Evolutionary conservation across 2,797 vertebrate genomes (phyloP).

Genomic region (Urophycis tenuis): DNA sequence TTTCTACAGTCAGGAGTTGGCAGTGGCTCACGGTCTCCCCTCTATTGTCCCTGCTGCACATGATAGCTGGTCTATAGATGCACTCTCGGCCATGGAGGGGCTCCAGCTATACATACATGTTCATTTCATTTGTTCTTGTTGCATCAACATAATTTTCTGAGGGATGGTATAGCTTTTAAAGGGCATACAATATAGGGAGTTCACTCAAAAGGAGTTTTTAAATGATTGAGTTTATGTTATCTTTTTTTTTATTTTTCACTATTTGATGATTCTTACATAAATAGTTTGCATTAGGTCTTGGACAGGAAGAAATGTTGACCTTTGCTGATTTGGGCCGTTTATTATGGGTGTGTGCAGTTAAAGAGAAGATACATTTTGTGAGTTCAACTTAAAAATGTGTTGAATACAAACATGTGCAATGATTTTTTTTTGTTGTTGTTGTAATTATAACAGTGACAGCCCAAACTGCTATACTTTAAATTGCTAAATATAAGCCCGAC

Average conservation of each 20-base stretch:
- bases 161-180: neutral
- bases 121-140: neutral
- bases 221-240: neutral
- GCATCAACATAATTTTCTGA: neutral
- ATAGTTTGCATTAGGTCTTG: neutral
- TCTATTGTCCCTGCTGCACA: constrained; percentile 49
- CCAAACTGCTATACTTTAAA: neutral
- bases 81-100: neutral
- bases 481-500: neutral
- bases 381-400: neutral
- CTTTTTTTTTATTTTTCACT: neutral
- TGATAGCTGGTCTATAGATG: constrained; percentile 42
- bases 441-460: neutral
- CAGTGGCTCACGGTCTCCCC: constrained; percentile 41
- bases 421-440: neutral
- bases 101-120: neutral
- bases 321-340: too few species aligned
- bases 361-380: too few species aligned
- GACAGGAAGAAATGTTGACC: neutral
- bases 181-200: neutral
- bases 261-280: neutral
- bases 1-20: constrained; percentile 63
- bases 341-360: too few species aligned
- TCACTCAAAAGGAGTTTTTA: neutral
- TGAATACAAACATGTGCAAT: neutral